Evolutionary conservation across 2,797 vertebrate genomes (phyloP).

Genomic region (Aselliscus stoliczkanus): DNA sequence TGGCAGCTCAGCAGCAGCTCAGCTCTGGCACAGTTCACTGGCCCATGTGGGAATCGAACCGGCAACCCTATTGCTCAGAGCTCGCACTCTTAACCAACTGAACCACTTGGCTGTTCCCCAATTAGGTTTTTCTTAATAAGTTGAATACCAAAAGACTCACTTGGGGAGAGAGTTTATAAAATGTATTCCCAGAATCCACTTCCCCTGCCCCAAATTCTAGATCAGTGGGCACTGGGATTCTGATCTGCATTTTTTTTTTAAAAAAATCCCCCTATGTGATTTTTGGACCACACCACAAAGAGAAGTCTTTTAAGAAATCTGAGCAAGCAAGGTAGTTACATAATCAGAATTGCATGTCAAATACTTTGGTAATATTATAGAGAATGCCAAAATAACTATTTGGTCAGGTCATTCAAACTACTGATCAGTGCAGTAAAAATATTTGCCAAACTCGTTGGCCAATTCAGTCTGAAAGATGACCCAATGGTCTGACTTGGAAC

Average conservation of each 20-base stretch:
- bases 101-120: background rate
- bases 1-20: no score
- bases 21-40: no score
- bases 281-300: constrained; percentile 51
- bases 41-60: no score
- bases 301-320: constrained; percentile 37
- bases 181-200: background rate
- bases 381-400: constrained; percentile 63
- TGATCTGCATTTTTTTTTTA: background rate
- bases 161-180: background rate
- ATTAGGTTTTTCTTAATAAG: background rate
- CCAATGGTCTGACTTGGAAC: constrained; percentile 39
- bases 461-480: constrained; percentile 49
- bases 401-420: constrained; percentile 60
- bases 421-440: constrained; percentile 48
- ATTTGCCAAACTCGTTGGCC: constrained; percentile 49
- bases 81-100: no score
- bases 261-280: background rate
- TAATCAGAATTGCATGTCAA: constrained; percentile 25
- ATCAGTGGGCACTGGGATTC: background rate
- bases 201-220: background rate
- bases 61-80: no score
- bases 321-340: constrained; percentile 35
- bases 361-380: constrained; percentile 31
- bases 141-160: background rate